Evolutionary conservation across 2,888 invertebrate genomes (phyloP), one percentile per base, ranked within the genome.

Genomic region (Portevinia maculata): DNA sequence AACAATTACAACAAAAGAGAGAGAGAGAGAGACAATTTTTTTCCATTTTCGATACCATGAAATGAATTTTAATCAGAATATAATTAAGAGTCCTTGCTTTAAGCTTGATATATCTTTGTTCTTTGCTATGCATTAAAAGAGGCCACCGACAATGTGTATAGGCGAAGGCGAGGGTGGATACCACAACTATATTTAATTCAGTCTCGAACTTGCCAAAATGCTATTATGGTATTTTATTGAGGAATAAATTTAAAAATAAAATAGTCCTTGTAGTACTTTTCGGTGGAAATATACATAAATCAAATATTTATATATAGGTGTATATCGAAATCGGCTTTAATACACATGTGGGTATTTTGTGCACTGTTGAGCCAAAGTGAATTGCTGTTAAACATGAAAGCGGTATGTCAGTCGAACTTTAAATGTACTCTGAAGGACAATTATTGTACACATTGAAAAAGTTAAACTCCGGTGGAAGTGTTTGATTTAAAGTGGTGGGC

Each of bases 21-120:
- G 59, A 28, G 44, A 11, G 8, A 57, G 24, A 9, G 39, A 50
- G 21, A 64, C 32, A 19, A 9, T 78, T 70, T 48, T 21, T 21
- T 19, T 21, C 32, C 44, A 50, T 59, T 57, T 41, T 32, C 75
- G 64, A 70, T 75, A 57, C 57, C 64, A 59, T 81, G 75, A 70
- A 81, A 75, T 75, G 81, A 70, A 70, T 81, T 81, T 75, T 69
- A 75, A 70, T 75, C 60, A 75, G 94, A 92, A 93, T 93, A 83
- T 71, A 76, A 73, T 73, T 73, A 74, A 67, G 60, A 71, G 48
- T 57, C 28, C 34, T 57, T 48, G 17, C 17, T 32, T 46, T 53
- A 39, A 59, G 50, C 41, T 62, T 9, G 4, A 21, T 13, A 37
- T 15, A 24, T 39, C 15, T n/a, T 32, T 15, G 17, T 2, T 9